These are phyloP conservation scores for Hippocampus guttulatus DNA, from an alignment of 2,113 vertebrate genomes.

Conservation along the genomic window DNA sequence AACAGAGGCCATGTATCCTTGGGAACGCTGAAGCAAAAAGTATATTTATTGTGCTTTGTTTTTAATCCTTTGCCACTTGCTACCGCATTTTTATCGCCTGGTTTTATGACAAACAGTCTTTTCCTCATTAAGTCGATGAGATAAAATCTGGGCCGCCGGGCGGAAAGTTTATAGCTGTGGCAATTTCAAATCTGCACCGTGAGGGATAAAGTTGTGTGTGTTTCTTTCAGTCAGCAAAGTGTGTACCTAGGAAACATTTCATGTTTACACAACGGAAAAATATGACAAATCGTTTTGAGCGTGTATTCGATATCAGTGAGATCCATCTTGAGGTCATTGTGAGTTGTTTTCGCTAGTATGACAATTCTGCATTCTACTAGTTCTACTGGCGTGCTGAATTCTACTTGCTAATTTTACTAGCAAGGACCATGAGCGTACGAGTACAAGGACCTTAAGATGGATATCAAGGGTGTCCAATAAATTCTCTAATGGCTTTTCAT, in stretches of 20 bases:
- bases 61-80: constrained; percentile 44
- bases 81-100: constrained; percentile 27
- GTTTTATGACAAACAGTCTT: constrained; percentile 19
- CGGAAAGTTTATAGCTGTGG: constrained; percentile 31
- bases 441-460: background rate
- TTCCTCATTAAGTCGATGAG: constrained; percentile 19
- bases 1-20: constrained; percentile 58
- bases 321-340: background rate
- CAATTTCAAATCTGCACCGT: constrained; percentile 35
- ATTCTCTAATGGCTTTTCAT: background rate
- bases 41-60: constrained; percentile 74
- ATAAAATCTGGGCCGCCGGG: constrained; percentile 41
- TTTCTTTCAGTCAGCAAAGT: constrained; percentile 30
- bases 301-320: background rate
- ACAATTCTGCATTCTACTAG: background rate
- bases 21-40: constrained; percentile 52
- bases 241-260: constrained; percentile 29
- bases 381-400: background rate
- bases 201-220: constrained; percentile 31
- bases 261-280: background rate
- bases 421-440: background rate
- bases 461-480: background rate
- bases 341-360: background rate
- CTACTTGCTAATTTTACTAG: background rate
- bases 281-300: background rate